phyloP scores from a whole-genome alignment of 92 coral and sea anemone species.

The Virgularia gustaviana region DNA sequence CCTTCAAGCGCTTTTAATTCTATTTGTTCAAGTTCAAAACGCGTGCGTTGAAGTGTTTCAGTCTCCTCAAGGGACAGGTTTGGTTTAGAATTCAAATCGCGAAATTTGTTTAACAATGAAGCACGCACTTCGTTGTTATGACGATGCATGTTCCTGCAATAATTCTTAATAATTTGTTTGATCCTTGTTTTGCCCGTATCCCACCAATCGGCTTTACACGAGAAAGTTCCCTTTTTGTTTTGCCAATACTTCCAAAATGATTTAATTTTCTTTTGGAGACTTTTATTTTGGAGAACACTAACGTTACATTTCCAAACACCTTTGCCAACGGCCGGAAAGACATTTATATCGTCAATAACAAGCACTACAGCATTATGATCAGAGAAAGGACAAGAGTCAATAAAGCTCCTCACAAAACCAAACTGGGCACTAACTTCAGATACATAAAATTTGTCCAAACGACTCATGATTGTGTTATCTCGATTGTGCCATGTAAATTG shows the following conservation, averaged over 20 bases:
- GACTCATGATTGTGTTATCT: neutral
- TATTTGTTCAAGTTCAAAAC: neutral
- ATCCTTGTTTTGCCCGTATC: conserved; percentile 26
- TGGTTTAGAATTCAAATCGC: neutral
- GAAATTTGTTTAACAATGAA: neutral
- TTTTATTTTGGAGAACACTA: neutral
- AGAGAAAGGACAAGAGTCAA: conserved; percentile 24
- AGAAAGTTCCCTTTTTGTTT: neutral
- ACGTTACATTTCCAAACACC: neutral
- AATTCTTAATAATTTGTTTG: neutral
- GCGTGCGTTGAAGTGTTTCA: neutral
- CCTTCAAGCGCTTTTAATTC: conserved; percentile 25
- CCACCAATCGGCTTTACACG: conserved; percentile 26
- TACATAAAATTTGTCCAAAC: conserved; percentile 23
- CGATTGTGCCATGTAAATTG: conserved; percentile 6
- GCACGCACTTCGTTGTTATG: conserved; percentile 3
- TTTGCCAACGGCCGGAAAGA: neutral
- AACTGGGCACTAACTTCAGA: neutral
- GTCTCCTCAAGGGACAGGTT: neutral
- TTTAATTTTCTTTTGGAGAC: neutral
- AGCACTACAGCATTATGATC: conserved; percentile 24
- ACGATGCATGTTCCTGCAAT: neutral
- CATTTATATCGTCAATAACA: neutral
- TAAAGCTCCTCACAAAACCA: neutral
- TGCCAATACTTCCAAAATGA: neutral